phyloP scores from a whole-genome alignment of 2,797 vertebrate genomes.

The Esox lucius region DNA sequence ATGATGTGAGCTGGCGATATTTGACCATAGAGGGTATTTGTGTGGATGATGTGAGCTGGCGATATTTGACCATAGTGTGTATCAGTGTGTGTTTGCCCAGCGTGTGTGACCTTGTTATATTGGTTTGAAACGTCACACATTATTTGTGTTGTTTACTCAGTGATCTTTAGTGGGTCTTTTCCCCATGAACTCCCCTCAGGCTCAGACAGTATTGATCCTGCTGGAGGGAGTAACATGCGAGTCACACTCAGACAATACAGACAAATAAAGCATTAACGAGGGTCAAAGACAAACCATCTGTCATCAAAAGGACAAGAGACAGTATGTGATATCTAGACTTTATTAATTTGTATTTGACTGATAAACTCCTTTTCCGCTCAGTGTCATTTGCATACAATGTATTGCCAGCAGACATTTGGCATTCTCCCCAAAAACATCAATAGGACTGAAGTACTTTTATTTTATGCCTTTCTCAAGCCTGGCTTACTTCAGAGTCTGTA shows the following conservation, averaged over 20 bases:
- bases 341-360: not conserved
- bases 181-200: constrained; percentile 4
- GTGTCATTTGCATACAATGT: not conserved
- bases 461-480: not conserved
- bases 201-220: constrained; percentile 18
- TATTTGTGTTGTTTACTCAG: not conserved
- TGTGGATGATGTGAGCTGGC: no score
- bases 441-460: not conserved
- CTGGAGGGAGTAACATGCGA: not conserved
- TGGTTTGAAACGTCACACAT: not conserved
- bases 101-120: not conserved
- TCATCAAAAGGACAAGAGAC: not conserved
- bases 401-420: not conserved
- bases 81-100: constrained; percentile 4
- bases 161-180: not conserved
- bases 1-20: no score
- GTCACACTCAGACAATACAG: not conserved
- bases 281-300: not conserved
- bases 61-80: no score
- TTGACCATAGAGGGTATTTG: no score
- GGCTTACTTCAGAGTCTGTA: constrained; percentile 1
- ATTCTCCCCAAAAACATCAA: not conserved
- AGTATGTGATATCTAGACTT: not conserved
- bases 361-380: not conserved
- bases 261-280: not conserved